Evolutionary conservation across 2,888 invertebrate species (phyloP), one percentile per base, ranked within the genome.

Genomic region (Ormyrus nitidulus): DNA sequence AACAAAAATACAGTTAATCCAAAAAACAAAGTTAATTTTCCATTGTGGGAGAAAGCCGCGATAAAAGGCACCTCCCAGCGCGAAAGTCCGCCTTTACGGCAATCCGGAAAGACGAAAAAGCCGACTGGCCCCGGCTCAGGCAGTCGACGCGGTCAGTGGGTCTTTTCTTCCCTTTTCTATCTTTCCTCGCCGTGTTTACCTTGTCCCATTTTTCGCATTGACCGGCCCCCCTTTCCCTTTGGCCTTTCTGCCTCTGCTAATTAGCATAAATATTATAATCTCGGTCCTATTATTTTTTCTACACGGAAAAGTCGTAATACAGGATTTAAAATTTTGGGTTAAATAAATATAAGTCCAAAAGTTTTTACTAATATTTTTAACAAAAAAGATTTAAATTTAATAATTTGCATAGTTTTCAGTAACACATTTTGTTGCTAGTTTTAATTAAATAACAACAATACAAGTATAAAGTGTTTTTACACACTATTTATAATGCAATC

Each of bases 11-110:
- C n/a, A 6, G 64, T 58, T 54, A 72, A 80, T 80, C 80, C 59
- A 48, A 69, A 77, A 81, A 77, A 74, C 71, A 81, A 81, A 81
- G 77, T 81, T 81, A 81, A 81, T 81, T 81, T 81, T 80, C 69
- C 53, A 80, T 80, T 77, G 61, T 69, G 11, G 10, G n/a, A 34
- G 46, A 71, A 72, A 56, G 13, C 56, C 11, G 62, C 46, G 62
- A 75, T 71, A 71, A 80, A 80, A n/a, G 68, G 13, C 19, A 64
- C 34, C 56, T 9, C 72, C 72, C 48, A n/a, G 59, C 59, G 64
- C 13, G 69, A 77, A 80, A 77, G 68, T 62, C 58, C 62, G 10
- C 13, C 73, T n/a, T 68, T 58, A 7, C 34, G 44, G 71, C 64
- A 79, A 64, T 69, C 59, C 8, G 61, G 46, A 66, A 74, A 65